Conservation (phyloP, 2,113 vertebrate species). For the Neopipo cinnamomea region DNA sequence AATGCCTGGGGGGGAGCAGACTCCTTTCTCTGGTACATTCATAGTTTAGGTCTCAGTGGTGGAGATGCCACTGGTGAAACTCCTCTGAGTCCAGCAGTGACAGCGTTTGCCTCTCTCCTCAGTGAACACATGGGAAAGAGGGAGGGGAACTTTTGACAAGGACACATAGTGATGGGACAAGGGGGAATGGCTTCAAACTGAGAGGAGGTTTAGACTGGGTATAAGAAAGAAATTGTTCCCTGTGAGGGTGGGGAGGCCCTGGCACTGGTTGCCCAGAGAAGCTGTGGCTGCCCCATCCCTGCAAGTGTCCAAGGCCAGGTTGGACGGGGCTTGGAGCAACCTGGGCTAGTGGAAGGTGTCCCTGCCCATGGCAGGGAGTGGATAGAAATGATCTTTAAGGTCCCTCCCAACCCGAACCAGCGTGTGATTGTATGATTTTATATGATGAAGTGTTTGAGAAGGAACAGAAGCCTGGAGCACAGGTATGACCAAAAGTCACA, state of each 20-base stretch:
- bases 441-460: neutral
- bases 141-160: neutral
- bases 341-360: neutral
- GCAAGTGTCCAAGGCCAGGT: accelerated
- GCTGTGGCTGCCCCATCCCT: neutral
- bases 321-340: accelerated
- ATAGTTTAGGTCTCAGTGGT: neutral
- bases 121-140: accelerated
- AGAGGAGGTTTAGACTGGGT: neutral
- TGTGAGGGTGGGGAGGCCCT: accelerated
- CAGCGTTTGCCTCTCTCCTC: neutral
- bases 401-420: neutral
- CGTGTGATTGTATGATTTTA: neutral
- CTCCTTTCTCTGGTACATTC: neutral
- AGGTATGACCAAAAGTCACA: neutral
- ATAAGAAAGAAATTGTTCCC: neutral
- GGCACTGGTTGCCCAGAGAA: neutral
- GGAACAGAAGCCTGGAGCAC: neutral
- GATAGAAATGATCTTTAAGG: neutral
- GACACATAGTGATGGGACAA: neutral
- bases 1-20: neutral
- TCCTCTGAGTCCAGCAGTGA: no score
- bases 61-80: neutral
- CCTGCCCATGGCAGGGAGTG: neutral
- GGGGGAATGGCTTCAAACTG: neutral